phyloP scores from a whole-genome alignment of 2,888 invertebrate genomes.

The Bellardia pandia region DNA sequence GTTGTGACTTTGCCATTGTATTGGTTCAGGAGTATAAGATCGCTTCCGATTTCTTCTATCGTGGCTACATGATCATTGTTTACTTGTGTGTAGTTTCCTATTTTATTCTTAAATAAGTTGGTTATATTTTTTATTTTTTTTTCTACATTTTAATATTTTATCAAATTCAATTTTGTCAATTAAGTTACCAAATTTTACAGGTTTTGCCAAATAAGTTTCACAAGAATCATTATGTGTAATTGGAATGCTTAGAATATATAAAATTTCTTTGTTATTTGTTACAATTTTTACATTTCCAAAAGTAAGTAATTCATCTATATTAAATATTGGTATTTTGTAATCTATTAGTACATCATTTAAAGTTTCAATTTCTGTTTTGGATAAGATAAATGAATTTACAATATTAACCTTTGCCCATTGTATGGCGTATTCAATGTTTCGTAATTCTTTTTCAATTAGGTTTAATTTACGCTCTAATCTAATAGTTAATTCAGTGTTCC shows the following conservation, averaged over 20 bases:
- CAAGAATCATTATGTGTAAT: constrained; percentile 6
- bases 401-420: constrained; percentile 14
- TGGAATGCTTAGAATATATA: constrained; percentile 22
- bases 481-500: constrained; percentile 36
- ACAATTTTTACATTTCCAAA: constrained; percentile 27
- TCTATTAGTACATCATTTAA: constrained; percentile 32
- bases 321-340: constrained; percentile 63
- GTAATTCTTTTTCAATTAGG: constrained; percentile 56
- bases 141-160: constrained; percentile 15
- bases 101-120: too few relatives aligned
- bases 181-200: constrained; percentile 7
- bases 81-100: too few relatives aligned
- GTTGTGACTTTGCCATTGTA: too few relatives aligned
- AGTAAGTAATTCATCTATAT: constrained; percentile 21
- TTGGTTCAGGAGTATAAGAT: too few relatives aligned
- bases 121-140: too few relatives aligned
- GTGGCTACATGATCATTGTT: too few relatives aligned
- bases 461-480: constrained; percentile 62
- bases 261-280: constrained; percentile 56
- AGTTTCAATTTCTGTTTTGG: too few relatives aligned
- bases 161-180: constrained; percentile 22
- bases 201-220: neutral
- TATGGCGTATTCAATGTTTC: constrained; percentile 30
- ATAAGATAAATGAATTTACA: too few relatives aligned
- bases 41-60: too few relatives aligned